Evolutionary conservation across 2,888 invertebrate species (phyloP), one percentile per base, ranked within the genome.

Genomic region (Pristionchus exspectatus): DNA sequence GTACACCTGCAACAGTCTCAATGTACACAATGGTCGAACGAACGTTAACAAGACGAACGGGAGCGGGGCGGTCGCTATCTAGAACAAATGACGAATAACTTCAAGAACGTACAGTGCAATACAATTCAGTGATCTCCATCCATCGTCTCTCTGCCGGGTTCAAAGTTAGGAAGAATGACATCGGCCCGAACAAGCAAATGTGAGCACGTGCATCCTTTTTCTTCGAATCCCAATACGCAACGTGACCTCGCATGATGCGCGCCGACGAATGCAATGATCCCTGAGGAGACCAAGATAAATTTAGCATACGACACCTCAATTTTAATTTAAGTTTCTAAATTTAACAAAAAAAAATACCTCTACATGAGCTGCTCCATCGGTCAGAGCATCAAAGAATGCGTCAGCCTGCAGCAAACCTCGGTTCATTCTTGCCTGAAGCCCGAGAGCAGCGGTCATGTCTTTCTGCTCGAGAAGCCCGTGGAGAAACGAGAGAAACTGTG

Each of bases 131-230:
- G 50, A 83, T n/a, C 50, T 90, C 90, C n/a, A 21, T 44, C 90
- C 90, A 90, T 16, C 59, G n/a, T 12, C 27, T 72, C 27, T 87
- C 72, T 56, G 89, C 89, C 18, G 90, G 90, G n/a, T 87, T 90
- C 30, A 90, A 30, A 7, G 90, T 90, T 24, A 90, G 21, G 59
- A 90, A 90, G 77, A 83, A 87, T 2, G 89, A 88, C 12, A 90
- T 74, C 1, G 89, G 24, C 7, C 90, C 90, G 72, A 88, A 90
- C 2, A 63, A 24, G 27, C 38, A 87, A 27, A 83, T 24, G 24
- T 81, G 83, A 3, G 89, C 63, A 9, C 89, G 66, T 2, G 87
- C 10, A 1, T 50, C 33, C 50, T 69, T 69, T 33, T 84, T 77
- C 69, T 44, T 66, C 12, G n/a, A 7, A 33, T 84, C 56, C 88